These are phyloP conservation scores for Urocolius indicus DNA, from an alignment of 2,113 vertebrate genomes.

Conservation along the genomic window DNA sequence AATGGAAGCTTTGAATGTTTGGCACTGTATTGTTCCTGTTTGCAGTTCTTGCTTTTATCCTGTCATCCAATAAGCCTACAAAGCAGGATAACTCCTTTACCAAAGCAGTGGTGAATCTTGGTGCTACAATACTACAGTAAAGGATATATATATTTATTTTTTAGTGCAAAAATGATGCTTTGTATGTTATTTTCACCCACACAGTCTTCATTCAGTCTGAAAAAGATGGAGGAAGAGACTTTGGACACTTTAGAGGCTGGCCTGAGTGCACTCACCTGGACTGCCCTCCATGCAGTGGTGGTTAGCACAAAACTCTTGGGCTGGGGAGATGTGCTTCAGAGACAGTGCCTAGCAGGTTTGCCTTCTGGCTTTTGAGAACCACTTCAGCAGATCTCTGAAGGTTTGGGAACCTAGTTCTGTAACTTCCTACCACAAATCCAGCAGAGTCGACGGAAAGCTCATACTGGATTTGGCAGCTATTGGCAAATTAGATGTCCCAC, in stretches of 20 bases:
- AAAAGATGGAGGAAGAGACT: neutral
- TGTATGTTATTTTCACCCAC: neutral
- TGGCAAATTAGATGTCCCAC: neutral
- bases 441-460: neutral
- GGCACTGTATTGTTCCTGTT: neutral
- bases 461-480: neutral
- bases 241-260: neutral
- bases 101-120: neutral
- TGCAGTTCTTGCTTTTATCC: neutral
- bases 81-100: neutral
- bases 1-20: neutral
- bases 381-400: neutral
- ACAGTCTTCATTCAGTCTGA: neutral
- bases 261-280: no score
- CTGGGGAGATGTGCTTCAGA: neutral
- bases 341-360: fast-evolving
- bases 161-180: neutral
- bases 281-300: no score
- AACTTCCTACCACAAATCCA: neutral
- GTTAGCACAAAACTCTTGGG: neutral
- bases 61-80: neutral
- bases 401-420: neutral
- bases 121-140: fast-evolving
- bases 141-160: neutral
- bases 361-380: neutral